Percentiles rank a stretch among this genome's conserved stretches.
These are phyloP conservation scores for Drosophila tanythrix DNA, from an alignment of 2,888 invertebrate genomes.

Conservation along the genomic window DNA sequence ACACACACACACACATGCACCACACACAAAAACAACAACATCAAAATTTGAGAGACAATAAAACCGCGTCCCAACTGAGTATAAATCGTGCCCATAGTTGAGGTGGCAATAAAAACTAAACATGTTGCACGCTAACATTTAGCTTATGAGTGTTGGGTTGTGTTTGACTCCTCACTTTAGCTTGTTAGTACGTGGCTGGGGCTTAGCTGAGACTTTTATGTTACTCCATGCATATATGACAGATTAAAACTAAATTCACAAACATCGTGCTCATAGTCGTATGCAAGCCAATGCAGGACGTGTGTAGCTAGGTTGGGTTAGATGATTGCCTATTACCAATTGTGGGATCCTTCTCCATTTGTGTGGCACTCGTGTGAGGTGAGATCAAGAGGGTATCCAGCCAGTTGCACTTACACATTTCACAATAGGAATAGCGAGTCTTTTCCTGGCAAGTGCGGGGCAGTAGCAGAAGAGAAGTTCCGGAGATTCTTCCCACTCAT, in stretches of 20 bases:
- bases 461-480: background rate
- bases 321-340: background rate
- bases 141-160: constrained; percentile 12
- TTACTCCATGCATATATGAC: constrained; percentile 35
- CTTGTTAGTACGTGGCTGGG: constrained; percentile 29
- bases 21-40: background rate
- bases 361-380: background rate
- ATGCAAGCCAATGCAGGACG: constrained; percentile 4
- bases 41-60: constrained; percentile 37
- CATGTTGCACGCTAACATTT: constrained; percentile 36
- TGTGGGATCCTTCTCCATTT: background rate
- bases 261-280: constrained; percentile 27
- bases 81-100: constrained; percentile 28
- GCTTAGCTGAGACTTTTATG: constrained; percentile 53
- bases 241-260: constrained; percentile 48
- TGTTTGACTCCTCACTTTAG: background rate
- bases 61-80: constrained; percentile 37
- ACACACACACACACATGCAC: background rate
- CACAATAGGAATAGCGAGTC: background rate
- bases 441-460: background rate
- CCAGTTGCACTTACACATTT: background rate
- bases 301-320: background rate
- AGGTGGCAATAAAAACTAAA: constrained; percentile 66
- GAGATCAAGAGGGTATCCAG: background rate
- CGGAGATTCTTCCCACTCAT: background rate